A percentile compares a stretch with the other conserved stretches of the same genome.
These are phyloP conservation scores for Crenichthys baileyi DNA, from an alignment of 2,797 vertebrate genomes.

Conservation along the genomic window DNA sequence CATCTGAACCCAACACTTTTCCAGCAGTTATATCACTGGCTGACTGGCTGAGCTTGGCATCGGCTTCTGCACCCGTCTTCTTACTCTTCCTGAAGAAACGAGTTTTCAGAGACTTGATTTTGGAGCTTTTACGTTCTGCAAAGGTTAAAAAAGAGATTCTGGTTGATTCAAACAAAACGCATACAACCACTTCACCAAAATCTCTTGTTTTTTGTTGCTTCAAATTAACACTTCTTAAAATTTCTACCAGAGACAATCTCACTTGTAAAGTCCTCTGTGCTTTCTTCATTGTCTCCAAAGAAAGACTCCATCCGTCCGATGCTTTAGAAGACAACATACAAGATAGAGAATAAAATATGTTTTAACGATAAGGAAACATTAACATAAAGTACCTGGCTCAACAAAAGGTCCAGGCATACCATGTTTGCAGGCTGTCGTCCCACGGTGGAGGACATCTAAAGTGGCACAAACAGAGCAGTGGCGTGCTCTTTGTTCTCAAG, in stretches of 20 bases:
- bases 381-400: neutral
- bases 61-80: constrained; percentile 71
- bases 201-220: neutral
- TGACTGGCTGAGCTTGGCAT: constrained; percentile 86
- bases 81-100: constrained; percentile 88
- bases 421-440: constrained; percentile 10
- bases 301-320: constrained; percentile 84
- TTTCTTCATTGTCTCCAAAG: constrained; percentile 81
- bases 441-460: neutral
- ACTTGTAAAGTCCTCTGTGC: constrained; percentile 88
- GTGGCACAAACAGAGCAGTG: constrained; percentile 3
- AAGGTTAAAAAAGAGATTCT: constrained; percentile 36
- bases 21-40: constrained; percentile 81
- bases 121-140: constrained; percentile 89
- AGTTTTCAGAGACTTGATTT: constrained; percentile 85
- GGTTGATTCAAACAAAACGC: constrained; percentile 27
- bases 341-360: neutral
- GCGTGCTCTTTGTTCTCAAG: constrained; percentile 8
- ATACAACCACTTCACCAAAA: neutral
- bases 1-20: constrained; percentile 82
- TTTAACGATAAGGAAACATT: neutral
- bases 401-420: neutral
- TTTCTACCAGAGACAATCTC: constrained; percentile 41
- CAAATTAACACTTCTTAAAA: neutral
- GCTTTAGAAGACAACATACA: constrained; percentile 21